Base-by-base conservation (phyloP, 2,888 invertebrate species). In the Candidula unifasciata region DNA sequence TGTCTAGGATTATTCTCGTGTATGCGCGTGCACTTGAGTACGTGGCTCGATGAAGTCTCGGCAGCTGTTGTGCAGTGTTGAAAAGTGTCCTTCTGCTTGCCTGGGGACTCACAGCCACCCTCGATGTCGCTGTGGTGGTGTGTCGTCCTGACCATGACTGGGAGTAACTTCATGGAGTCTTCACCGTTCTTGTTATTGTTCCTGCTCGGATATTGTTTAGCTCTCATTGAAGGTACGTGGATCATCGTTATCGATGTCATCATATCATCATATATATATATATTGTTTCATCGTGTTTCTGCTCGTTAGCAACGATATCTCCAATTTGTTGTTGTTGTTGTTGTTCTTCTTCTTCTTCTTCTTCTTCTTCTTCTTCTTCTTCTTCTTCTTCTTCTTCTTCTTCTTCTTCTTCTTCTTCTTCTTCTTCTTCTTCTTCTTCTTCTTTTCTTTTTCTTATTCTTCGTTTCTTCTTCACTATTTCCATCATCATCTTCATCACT, bases 201-300 rank as follows among this genome's bases (percentile, higher is more conserved):
- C 52, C 76, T 83, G 74, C 71, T 85, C 69, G 86, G 86, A 30
- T 85, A 85, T 81, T 86, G 86, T 80, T 71, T 86, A 60, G 86
- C 86, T 21, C 78, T 85, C 30, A 86, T 83, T 52, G 86, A 86
- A 73, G 86, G 86, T 78, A n/a, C 82, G 82, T 79, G 1, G 18
- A 44, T 52, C 16, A 21, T 30, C 16, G 3, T 54, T 54, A 30
- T 74, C 73, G 44, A 24, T 2, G 2, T 21, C 24, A 37, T 71
- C 71, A 24, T 44, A 0, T 44, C 13, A 13, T 13, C 44, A 44
- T 44, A 10, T 13, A 44, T 13, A 44, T 13, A 13, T 44, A 13
- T 44, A 44, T 44, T 44, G n/a, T n/a, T n/a, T n/a, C n/a, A n/a
- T n/a, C n/a, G n/a, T n/a, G n/a, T n/a, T 44, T 44, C 44, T 44